Evolutionary conservation across 2,113 vertebrate genomes (phyloP), one percentile per base, ranked within the genome.

Genomic region (Paradisaea rubra): DNA sequence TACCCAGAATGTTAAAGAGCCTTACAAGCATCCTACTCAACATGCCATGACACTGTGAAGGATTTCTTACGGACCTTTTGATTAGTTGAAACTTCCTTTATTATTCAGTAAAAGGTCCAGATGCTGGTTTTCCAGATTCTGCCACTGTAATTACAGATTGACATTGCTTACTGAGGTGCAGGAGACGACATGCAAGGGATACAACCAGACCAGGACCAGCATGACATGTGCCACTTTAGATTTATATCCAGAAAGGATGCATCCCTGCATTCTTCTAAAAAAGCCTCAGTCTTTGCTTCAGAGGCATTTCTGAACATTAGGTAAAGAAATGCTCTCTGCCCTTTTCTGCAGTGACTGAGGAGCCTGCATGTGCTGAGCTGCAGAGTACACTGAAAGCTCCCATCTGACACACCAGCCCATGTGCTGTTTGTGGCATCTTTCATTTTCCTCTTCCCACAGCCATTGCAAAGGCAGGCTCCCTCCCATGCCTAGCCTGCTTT

Each of bases 151-250:
- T 63, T 72, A 24, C 35, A 63, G 20, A 22, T 0, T n/a, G 53
- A 27, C 39, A 24, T 23, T 65, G 57, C 44, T 52, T 44, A 56
- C 21, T 20, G 17, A 83, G 72, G 39, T 70, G 69, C 52, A 49
- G 68, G 17, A 61, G 6, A 6, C 56, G 42, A 81, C 2, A 11
- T 16, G 25, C 9, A 27, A n/a, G 10, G 28, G 27, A 24, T 47
- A 39, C 6, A 89, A 57, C 13, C 30, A 77, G 42, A 44, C 7
- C 56, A 49, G 8, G 74, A 42, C 31, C 70, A 85, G 28, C 21
- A 63, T 0, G 0, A 41, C 6, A 54, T 0, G 1, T 25, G 21
- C 9, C 54, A 28, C 15, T 59, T 89, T 0, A 57, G 45, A 39
- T 73, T 65, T 39, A n/a, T 41, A 65, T 27, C 30, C 50, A 83